Percentiles rank a stretch among this genome's conserved stretches.
Conservation (phyloP, 2,888 invertebrate species). For the Rhamnusium bicolor region DNA sequence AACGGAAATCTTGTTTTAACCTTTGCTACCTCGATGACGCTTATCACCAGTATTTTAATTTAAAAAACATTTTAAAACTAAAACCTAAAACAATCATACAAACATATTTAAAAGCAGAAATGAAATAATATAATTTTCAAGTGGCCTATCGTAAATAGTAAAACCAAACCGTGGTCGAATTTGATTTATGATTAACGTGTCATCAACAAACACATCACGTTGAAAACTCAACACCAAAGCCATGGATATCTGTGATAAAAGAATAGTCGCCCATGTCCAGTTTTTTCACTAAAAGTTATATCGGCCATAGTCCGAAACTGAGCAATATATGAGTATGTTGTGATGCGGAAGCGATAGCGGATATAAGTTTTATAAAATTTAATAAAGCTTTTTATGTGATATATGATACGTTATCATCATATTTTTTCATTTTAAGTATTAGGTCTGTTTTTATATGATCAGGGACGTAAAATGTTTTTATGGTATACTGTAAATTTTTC, state of each 20-base stretch:
- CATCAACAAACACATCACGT: constrained; percentile 41
- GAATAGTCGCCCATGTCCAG: constrained; percentile 7
- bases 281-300: not conserved
- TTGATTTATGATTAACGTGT: constrained; percentile 45
- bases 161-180: constrained; percentile 34
- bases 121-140: constrained; percentile 24
- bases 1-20: too few species aligned
- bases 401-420: not conserved
- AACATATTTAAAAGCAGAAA: too few species aligned
- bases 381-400: constrained; percentile 6
- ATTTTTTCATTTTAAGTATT: not conserved
- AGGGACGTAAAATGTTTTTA: not conserved
- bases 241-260: constrained; percentile 6
- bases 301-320: not conserved
- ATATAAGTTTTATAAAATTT: constrained; percentile 10
- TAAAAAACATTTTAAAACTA: too few species aligned
- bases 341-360: constrained; percentile 7
- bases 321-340: constrained; percentile 3
- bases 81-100: too few species aligned
- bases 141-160: constrained; percentile 36
- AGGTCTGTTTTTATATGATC: not conserved
- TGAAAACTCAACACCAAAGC: constrained; percentile 32
- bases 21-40: too few species aligned
- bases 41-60: too few species aligned
- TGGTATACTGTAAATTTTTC: not conserved